phyloP scores from a whole-genome alignment of 64 coral and sea anemone genomes.

The Cladopsammia gracilis region DNA sequence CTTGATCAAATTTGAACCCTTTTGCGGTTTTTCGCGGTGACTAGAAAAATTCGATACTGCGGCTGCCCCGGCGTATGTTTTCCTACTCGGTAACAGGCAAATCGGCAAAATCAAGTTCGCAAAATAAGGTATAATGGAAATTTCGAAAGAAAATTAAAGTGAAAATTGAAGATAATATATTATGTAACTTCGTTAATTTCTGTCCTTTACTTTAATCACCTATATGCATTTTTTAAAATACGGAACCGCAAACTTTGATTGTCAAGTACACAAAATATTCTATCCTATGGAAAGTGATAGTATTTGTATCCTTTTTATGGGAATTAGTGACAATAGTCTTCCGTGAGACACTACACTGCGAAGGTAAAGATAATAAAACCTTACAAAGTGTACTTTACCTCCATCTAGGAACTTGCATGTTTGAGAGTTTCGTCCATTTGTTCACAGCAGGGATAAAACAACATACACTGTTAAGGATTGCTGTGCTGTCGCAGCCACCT shows the following conservation, averaged over 20 bases:
- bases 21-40: too few species aligned
- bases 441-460: constrained; percentile 78
- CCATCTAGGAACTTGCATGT: constrained; percentile 83
- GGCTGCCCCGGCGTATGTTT: too few species aligned
- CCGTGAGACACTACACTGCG: not conserved
- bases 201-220: not conserved
- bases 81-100: too few species aligned
- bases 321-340: not conserved
- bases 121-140: too few species aligned
- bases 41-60: too few species aligned
- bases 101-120: too few species aligned
- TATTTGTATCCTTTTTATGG: not conserved
- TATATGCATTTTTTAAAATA: not conserved
- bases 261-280: not conserved
- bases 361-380: not conserved
- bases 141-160: too few species aligned
- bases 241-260: not conserved
- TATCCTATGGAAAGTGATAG: not conserved
- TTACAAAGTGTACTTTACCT: constrained; percentile 44
- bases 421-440: constrained; percentile 66
- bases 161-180: too few species aligned
- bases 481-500: constrained; percentile 64
- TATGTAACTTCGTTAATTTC: not conserved
- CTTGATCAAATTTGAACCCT: too few species aligned
- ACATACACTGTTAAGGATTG: constrained; percentile 62